Evolutionary conservation across 2,888 invertebrate species (phyloP).

Genomic region (Troides aeacus): DNA sequence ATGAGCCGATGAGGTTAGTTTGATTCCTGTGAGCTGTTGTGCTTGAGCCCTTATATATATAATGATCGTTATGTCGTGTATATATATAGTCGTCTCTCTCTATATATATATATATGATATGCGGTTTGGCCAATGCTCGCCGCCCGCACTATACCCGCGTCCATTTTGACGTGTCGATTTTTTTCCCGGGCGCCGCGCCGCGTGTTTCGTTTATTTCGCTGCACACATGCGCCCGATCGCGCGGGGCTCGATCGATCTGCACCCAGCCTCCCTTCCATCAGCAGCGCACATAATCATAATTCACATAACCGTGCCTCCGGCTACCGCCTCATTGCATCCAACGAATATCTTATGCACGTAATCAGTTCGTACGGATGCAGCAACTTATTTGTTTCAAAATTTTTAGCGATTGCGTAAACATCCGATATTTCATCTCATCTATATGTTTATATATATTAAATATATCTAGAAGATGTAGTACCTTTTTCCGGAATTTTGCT

Average conservation of each 20-base stretch:
- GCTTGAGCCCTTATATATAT: too few species aligned
- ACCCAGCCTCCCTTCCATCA: conserved; percentile 29
- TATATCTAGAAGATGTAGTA: too few species aligned
- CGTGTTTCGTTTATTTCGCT: conserved; percentile 74
- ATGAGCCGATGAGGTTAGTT: too few species aligned
- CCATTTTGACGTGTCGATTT: conserved; percentile 74
- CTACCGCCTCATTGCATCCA: not conserved
- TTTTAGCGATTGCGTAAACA: too few species aligned
- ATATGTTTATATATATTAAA: too few species aligned
- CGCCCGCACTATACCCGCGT: conserved; percentile 47
- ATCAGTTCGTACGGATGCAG: not conserved
- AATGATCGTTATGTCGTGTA: too few species aligned
- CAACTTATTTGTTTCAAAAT: too few species aligned
- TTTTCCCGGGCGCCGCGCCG: conserved; percentile 53
- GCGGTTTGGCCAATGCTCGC: conserved; percentile 39
- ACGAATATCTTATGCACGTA: not conserved
- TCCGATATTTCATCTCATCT: too few species aligned
- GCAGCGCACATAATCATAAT: conserved; percentile 27
- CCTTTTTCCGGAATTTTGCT: too few species aligned
- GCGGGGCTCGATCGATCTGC: conserved; percentile 57
- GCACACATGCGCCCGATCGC: conserved; percentile 60
- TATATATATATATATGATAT: too few species aligned
- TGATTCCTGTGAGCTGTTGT: too few species aligned
- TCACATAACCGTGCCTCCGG: not conserved
- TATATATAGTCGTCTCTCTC: too few species aligned